phyloP scores from a whole-genome alignment of 2,113 vertebrate species.

The Spilogale gracilis region DNA sequence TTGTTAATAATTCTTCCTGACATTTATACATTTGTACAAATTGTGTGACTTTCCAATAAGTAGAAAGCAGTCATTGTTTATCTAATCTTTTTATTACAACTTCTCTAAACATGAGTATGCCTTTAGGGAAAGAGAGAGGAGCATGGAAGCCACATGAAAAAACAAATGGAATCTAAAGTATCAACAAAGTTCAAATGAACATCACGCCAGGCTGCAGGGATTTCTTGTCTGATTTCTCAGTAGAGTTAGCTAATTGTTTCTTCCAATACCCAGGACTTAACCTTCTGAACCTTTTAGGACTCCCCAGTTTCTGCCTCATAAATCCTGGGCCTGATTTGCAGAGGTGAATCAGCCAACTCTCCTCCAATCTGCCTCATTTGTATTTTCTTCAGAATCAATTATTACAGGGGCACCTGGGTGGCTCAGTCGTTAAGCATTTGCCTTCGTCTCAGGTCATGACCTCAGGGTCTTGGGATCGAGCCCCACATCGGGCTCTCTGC shows the following conservation, averaged over 20 bases:
- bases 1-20: conserved; percentile 59
- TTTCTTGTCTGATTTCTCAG: conserved; percentile 26
- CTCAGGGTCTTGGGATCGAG: no score
- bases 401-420: neutral
- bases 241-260: neutral
- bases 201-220: no score
- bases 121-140: neutral
- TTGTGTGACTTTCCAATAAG: conserved; percentile 13
- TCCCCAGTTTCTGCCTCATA: neutral
- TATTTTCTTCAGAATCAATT: neutral
- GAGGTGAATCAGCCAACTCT: neutral
- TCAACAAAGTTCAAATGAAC: neutral
- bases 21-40: conserved; percentile 13
- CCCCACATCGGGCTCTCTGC: no score
- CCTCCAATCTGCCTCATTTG: neutral
- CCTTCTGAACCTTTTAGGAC: neutral
- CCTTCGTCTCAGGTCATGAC: no score
- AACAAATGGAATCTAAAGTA: neutral
- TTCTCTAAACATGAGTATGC: neutral
- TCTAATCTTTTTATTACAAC: conserved; percentile 8
- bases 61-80: conserved; percentile 48
- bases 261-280: neutral
- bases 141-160: neutral
- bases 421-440: no score
- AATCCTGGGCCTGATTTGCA: neutral